Percentiles rank a stretch among this genome's conserved stretches.
Conservation (phyloP, 2,888 invertebrate species). For the Drosophila mettleri region DNA sequence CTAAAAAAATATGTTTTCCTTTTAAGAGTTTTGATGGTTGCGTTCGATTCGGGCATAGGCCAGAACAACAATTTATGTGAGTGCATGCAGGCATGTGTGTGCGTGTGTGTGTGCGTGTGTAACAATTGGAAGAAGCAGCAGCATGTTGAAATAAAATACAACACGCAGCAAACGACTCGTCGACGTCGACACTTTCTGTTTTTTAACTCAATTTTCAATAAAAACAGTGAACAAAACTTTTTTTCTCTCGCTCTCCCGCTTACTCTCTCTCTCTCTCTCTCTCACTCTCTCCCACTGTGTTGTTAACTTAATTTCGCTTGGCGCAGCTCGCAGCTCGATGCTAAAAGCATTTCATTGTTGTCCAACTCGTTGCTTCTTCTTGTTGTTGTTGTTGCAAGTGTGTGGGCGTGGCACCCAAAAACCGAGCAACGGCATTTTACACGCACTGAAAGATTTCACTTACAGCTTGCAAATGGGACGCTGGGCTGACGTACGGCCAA, state of each 20-base stretch:
- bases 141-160: conserved; percentile 50
- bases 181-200: conserved; percentile 75
- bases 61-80: conserved; percentile 17
- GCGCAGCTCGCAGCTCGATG: conserved; percentile 55
- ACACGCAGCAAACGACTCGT: conserved; percentile 54
- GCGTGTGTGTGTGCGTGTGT: conserved; percentile 21
- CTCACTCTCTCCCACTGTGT: conserved; percentile 37
- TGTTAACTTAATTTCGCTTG: conserved; percentile 76
- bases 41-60: conserved; percentile 7
- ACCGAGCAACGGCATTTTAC: conserved; percentile 73
- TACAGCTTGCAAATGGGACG: conserved; percentile 34
- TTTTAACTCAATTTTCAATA: conserved; percentile 80
- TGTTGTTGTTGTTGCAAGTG: conserved; percentile 37
- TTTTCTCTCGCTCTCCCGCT: conserved; percentile 3
- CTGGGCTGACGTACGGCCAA: neutral
- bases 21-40: conserved; percentile 3
- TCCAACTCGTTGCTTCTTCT: conserved; percentile 56
- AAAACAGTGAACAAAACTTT: conserved; percentile 75
- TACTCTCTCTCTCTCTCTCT: neutral
- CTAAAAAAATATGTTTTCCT: neutral
- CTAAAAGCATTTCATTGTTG: conserved; percentile 81
- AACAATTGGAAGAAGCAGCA: conserved; percentile 30
- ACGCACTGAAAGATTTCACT: conserved; percentile 76
- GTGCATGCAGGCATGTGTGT: conserved; percentile 3
- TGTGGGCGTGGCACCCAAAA: conserved; percentile 65